Evolutionary conservation across 53 echinoderm and acorn worm genomes (phyloP), one percentile per base, ranked within the genome.

Genomic region (Mesocentrotus franciscanus): DNA sequence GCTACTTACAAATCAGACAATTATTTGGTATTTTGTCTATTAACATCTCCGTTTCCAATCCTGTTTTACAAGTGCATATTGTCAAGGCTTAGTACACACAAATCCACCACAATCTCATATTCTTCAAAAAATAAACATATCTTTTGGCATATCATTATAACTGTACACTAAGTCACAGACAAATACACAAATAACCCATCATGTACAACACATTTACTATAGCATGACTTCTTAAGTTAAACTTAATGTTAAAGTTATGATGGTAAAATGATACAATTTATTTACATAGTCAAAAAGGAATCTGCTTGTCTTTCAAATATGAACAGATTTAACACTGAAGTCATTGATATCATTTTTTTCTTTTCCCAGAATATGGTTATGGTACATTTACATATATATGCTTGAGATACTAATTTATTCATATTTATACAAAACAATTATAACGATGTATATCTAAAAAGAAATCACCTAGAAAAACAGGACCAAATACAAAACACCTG

Each of bases 11-110:
- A 87, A 87, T 12, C n/a, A 87, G 87, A 87, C 14, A 87, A n/a
- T 87, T 87, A 87, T 87, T 87, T 87, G 87, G 87, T 87, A 56
- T 87, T 42, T 17, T 81, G 22, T 42, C 81, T 39, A n/a, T n/a
- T n/a, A 15, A 20, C 4, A 76, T 32, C 33, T 15, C 13, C 49
- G 2, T 87, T 10, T 27, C 87, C n/a, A 13, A 56, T 57, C 29
- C 87, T 87, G 58, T 58, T 87, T 26, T 57, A 87, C 87, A n/a
- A 87, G 87, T 87, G 87, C 87, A 87, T 87, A 87, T 87, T 87
- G 20, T 87, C 87, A 87, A 87, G 87, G 87, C 87, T 87, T 58
- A 57, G 87, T 87, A 84, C 87, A 87, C 87, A 87, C 87, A 87
- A 57, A 87, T 87, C 81, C 87, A 87, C 87, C 57, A 57, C 75